These are phyloP conservation scores for Anguilla marmorata DNA, from an alignment of 2,797 vertebrate genomes.

Conservation along the genomic window DNA sequence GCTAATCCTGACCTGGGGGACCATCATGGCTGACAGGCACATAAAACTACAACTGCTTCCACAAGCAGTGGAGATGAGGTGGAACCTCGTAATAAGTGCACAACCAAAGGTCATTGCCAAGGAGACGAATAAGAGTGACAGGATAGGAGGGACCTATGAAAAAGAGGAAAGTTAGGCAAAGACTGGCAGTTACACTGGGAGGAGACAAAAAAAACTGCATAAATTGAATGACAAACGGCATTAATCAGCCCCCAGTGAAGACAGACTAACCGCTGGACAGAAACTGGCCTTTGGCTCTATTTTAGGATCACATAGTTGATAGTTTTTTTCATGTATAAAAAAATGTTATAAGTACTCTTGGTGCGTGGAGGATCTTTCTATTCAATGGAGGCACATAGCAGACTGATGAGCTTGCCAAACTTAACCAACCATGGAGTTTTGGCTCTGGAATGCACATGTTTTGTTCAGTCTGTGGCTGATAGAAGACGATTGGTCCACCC, in stretches of 20 bases:
- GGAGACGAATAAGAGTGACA: not conserved
- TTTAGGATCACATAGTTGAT: too few relatives aligned
- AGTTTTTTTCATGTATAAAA: too few relatives aligned
- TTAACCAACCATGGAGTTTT: not conserved
- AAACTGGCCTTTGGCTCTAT: too few relatives aligned
- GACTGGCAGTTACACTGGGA: not conserved
- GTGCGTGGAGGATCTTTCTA: too few relatives aligned
- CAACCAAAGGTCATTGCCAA: not conserved
- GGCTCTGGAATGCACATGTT: not conserved
- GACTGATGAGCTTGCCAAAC: too few relatives aligned
- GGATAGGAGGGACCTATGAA: not conserved
- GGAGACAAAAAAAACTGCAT: too few relatives aligned
- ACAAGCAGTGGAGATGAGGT: not conserved
- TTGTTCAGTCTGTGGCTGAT: not conserved
- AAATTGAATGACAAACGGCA: too few relatives aligned
- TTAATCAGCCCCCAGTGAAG: too few relatives aligned
- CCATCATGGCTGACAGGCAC: conserved; percentile 4
- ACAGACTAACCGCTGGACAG: too few relatives aligned
- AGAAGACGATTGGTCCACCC: too few relatives aligned
- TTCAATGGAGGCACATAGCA: too few relatives aligned
- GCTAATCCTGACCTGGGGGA: not conserved
- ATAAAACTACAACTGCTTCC: conserved; percentile 10
- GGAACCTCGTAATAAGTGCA: not conserved
- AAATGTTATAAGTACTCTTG: too few relatives aligned
- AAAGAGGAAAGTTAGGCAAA: not conserved